Conservation (phyloP, 2,113 vertebrate species). For the Limanda limanda region DNA sequence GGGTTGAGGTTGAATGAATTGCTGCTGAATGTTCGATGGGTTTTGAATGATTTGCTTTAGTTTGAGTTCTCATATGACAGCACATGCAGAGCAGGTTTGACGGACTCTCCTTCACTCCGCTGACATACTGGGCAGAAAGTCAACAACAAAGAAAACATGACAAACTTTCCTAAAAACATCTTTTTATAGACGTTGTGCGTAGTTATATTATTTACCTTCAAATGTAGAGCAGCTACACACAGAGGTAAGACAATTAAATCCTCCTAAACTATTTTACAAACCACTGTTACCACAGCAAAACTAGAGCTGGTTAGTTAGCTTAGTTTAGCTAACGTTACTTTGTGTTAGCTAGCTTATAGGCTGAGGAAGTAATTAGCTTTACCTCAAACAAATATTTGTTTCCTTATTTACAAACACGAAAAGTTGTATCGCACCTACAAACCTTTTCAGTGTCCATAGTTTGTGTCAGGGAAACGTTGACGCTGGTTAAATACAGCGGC, state of each 20-base stretch:
- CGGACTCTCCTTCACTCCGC: too few species aligned
- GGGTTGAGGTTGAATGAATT: too few species aligned
- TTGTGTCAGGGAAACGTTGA: slow-evolving; percentile 73
- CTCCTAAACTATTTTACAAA: background rate
- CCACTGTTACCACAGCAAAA: background rate
- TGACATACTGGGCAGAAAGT: background rate
- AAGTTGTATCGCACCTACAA: background rate
- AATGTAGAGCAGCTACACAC: background rate
- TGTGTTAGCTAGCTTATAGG: slow-evolving; percentile 55
- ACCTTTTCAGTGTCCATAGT: slow-evolving; percentile 82
- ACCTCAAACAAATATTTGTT: background rate
- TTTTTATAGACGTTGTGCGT: background rate
- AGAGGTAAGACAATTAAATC: background rate
- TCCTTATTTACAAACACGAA: background rate
- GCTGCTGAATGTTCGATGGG: too few species aligned
- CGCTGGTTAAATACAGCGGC: slow-evolving; percentile 74
- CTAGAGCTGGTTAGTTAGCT: background rate
- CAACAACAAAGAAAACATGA: background rate
- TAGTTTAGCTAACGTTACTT: slow-evolving; percentile 9
- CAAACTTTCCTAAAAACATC: background rate
- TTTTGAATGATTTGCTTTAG: background rate
- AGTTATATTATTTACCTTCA: background rate
- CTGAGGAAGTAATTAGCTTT: slow-evolving; percentile 54
- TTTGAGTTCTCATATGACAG: background rate
- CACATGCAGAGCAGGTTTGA: background rate